Percentiles rank a stretch among this genome's conserved stretches.
Conservation (phyloP, 2,113 vertebrate genomes). For the Oostethus manadensis region DNA sequence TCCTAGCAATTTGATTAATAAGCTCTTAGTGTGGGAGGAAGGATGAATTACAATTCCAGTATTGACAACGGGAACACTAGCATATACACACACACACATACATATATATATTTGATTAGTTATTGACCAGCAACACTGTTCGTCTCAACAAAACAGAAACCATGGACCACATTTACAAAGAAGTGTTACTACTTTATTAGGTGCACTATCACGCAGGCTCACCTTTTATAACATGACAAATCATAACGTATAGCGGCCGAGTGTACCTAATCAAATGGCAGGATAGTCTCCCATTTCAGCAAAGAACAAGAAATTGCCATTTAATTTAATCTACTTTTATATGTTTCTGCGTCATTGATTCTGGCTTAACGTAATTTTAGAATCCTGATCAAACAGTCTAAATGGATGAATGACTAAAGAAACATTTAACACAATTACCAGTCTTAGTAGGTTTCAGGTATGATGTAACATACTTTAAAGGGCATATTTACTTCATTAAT, state of each 20-base stretch:
- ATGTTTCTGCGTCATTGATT: background rate
- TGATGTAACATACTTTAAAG: conserved; percentile 26
- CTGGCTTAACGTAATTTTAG: background rate
- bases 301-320: background rate
- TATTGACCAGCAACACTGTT: conserved; percentile 54
- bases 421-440: conserved; percentile 6
- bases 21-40: conserved; percentile 29
- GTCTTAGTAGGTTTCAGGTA: conserved; percentile 8
- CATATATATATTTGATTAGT: conserved; percentile 16
- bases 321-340: background rate
- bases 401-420: conserved; percentile 3
- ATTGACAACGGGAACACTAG: conserved; percentile 27
- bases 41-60: conserved; percentile 29
- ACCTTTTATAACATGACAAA: background rate
- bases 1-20: conserved; percentile 8
- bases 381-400: background rate
- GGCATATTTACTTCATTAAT: conserved; percentile 20
- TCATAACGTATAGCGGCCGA: background rate
- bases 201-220: background rate
- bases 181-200: background rate
- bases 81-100: background rate
- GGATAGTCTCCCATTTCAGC: background rate
- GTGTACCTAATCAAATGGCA: conserved; percentile 4
- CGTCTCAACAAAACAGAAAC: conserved; percentile 16
- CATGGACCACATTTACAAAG: background rate